phyloP scores from a whole-genome alignment of 2,797 vertebrate species.

The Megaceryle alcyon region DNA sequence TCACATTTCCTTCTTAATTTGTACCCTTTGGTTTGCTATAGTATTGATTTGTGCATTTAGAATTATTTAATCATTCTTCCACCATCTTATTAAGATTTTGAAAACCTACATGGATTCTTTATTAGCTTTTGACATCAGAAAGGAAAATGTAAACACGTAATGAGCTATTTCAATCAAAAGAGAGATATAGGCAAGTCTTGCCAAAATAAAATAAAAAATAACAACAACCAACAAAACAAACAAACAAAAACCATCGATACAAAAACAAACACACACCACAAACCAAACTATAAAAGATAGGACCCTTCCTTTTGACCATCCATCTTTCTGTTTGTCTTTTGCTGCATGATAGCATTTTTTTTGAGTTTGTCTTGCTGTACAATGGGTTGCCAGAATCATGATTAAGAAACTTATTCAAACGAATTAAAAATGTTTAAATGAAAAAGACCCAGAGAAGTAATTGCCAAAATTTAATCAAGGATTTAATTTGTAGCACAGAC shows the following conservation, averaged over 20 bases:
- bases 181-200: conserved; percentile 5
- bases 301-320: conserved; percentile 22
- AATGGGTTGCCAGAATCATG: conserved; percentile 76
- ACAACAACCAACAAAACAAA: too few relatives aligned
- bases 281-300: neutral
- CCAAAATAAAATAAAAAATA: neutral
- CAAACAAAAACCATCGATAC: too few relatives aligned
- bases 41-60: conserved; percentile 56
- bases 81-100: conserved; percentile 12
- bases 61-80: conserved; percentile 44
- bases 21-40: conserved; percentile 37
- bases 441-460: conserved; percentile 78
- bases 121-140: conserved; percentile 51
- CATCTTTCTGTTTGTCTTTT: conserved; percentile 58
- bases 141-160: conserved; percentile 36
- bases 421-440: conserved; percentile 82
- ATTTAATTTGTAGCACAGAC: conserved; percentile 79
- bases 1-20: conserved; percentile 44
- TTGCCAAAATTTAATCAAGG: conserved; percentile 84
- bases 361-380: conserved; percentile 65
- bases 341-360: conserved; percentile 66
- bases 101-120: conserved; percentile 57
- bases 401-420: conserved; percentile 81
- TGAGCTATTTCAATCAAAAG: conserved; percentile 23
- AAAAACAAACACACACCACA: too few relatives aligned